phyloP scores from a whole-genome alignment of 2,888 invertebrate species.

The Rhamnusium bicolor region DNA sequence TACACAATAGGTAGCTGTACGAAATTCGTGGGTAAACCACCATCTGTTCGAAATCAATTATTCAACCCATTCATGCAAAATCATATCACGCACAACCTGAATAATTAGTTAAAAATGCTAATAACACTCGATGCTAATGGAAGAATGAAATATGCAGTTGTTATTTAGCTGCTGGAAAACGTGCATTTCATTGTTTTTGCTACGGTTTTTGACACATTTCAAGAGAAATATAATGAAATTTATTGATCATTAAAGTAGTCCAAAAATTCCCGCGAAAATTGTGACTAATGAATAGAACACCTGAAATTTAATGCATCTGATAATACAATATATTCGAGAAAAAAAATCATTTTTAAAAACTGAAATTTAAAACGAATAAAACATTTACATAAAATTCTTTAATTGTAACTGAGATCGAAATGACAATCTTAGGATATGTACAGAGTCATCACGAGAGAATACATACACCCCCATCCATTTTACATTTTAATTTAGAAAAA shows the following conservation, averaged over 20 bases:
- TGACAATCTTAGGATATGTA: no score
- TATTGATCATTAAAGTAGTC: not conserved
- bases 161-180: not conserved
- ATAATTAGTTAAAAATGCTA: slow-evolving; percentile 11
- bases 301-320: not conserved
- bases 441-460: no score
- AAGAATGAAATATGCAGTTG: slow-evolving; percentile 2
- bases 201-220: no score
- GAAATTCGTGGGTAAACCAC: slow-evolving; percentile 29
- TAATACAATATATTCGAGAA: no score
- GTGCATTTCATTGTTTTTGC: not conserved
- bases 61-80: slow-evolving; percentile 30
- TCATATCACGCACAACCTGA: slow-evolving; percentile 28
- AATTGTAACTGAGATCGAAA: no score
- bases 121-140: not conserved
- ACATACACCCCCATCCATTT: no score
- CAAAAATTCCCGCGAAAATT: no score
- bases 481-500: no score
- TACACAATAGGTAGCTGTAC: slow-evolving; percentile 13
- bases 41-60: slow-evolving; percentile 39
- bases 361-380: no score
- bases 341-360: no score
- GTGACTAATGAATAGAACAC: not conserved
- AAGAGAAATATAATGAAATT: not conserved
- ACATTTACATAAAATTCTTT: no score